These are phyloP conservation scores for Eonycteris spelaea DNA, from an alignment of 2,113 vertebrate species.

Conservation along the genomic window DNA sequence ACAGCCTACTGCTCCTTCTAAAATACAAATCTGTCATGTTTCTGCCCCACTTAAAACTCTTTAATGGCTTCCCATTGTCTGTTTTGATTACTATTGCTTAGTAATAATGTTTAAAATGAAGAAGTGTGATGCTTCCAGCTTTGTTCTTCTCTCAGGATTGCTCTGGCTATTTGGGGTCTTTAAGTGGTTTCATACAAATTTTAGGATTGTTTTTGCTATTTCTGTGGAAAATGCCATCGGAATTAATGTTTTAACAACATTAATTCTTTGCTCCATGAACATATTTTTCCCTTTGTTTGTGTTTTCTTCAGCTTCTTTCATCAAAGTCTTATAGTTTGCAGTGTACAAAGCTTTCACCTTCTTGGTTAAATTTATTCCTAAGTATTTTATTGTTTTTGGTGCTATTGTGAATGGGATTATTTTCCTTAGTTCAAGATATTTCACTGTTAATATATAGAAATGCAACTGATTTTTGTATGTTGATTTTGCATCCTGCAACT, in stretches of 20 bases:
- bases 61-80: not conserved
- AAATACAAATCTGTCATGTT: not conserved
- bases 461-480: not conserved
- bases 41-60: not conserved
- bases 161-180: not conserved
- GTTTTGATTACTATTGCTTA: not conserved
- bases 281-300: not conserved
- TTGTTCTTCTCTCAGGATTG: not conserved
- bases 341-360: not conserved
- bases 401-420: not conserved
- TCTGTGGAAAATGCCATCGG: not conserved
- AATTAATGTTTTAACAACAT: not conserved
- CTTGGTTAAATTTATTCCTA: not conserved
- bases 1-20: not conserved
- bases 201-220: not conserved
- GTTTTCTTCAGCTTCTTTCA: not conserved
- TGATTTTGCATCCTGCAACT: not conserved
- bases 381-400: not conserved
- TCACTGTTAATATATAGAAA: not conserved
- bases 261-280: not conserved
- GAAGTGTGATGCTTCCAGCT: not conserved
- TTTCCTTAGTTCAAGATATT: not conserved
- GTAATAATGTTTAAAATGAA: not conserved
- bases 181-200: not conserved
- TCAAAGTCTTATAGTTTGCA: not conserved